phyloP scores from a whole-genome alignment of 2,797 vertebrate species.

The Eulemur mongoz region DNA sequence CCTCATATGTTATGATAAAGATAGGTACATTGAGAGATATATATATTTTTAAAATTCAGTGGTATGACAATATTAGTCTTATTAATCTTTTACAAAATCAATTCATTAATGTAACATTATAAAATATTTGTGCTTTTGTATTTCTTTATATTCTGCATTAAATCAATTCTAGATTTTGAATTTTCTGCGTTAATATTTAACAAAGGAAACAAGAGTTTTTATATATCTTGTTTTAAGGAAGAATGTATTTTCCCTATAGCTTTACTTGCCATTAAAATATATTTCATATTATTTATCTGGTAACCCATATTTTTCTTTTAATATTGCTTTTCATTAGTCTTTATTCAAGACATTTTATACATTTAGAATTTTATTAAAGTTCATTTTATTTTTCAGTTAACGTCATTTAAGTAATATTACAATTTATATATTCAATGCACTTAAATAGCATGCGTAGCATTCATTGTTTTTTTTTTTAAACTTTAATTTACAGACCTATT shows the following conservation, averaged over 20 bases:
- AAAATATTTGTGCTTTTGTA: not conserved
- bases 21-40: not conserved
- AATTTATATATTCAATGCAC: not conserved
- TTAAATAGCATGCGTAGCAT: not conserved
- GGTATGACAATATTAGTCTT: not conserved
- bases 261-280: not conserved
- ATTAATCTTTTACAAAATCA: not conserved
- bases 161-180: not conserved
- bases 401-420: not conserved
- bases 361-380: slow-evolving; percentile 9
- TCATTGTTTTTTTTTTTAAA: not conserved
- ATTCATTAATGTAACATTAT: not conserved
- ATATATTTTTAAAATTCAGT: not conserved
- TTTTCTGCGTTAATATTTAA: not conserved
- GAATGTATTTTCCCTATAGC: not conserved
- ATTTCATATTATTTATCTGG: not conserved
- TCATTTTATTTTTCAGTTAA: not conserved
- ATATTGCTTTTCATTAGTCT: not conserved
- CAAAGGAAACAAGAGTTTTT: not conserved
- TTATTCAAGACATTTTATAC: slow-evolving; percentile 14
- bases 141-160: not conserved
- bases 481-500: not conserved
- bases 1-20: not conserved
- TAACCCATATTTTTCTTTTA: not conserved
- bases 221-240: not conserved